Evolutionary conservation across 2,888 invertebrate genomes (phyloP).

Genomic region (Seladonia tumulorum): DNA sequence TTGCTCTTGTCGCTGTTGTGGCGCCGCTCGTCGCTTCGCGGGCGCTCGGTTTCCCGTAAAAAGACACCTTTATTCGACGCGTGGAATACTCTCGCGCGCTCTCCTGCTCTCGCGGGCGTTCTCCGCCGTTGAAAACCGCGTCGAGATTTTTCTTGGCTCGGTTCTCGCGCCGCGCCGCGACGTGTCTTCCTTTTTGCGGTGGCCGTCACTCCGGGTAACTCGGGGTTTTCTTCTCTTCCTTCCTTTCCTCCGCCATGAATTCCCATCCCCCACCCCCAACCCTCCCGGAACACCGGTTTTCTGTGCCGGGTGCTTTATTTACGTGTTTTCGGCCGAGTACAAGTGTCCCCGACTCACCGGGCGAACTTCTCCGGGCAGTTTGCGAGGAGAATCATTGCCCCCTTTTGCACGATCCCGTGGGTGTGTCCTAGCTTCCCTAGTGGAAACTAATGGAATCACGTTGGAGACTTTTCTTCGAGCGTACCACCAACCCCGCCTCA

Average conservation of each 20-base stretch:
- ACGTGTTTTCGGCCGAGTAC: conserved; percentile 69
- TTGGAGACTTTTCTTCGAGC: conserved; percentile 29
- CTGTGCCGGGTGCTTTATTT: conserved; percentile 62
- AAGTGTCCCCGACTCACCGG: conserved; percentile 55
- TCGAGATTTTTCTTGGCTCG: conserved; percentile 70
- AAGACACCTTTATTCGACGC: conserved; percentile 57
- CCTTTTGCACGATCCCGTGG: conserved; percentile 31
- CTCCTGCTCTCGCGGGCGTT: conserved; percentile 8
- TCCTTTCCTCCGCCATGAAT: conserved; percentile 37
- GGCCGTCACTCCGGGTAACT: conserved; percentile 71
- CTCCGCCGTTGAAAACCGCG: conserved; percentile 62
- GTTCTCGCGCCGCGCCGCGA: conserved; percentile 13
- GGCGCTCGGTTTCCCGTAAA: conserved; percentile 43
- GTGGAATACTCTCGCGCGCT: conserved; percentile 40
- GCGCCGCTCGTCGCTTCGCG: conserved; percentile 18
- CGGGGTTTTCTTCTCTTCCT: conserved; percentile 29
- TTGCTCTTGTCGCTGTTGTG: background rate
- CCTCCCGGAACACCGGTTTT: background rate
- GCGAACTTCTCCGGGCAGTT: conserved; percentile 49
- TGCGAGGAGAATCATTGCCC: conserved; percentile 47
- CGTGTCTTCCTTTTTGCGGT: conserved; percentile 67
- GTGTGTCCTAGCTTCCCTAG: conserved; percentile 28
- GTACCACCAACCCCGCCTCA: background rate
- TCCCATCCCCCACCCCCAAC: too few relatives aligned
- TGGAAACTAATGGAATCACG: conserved; percentile 44